These are phyloP conservation scores for Ptychodera flava DNA, from an alignment of 35 echinoderm and acorn worm genomes.

Conservation along the genomic window DNA sequence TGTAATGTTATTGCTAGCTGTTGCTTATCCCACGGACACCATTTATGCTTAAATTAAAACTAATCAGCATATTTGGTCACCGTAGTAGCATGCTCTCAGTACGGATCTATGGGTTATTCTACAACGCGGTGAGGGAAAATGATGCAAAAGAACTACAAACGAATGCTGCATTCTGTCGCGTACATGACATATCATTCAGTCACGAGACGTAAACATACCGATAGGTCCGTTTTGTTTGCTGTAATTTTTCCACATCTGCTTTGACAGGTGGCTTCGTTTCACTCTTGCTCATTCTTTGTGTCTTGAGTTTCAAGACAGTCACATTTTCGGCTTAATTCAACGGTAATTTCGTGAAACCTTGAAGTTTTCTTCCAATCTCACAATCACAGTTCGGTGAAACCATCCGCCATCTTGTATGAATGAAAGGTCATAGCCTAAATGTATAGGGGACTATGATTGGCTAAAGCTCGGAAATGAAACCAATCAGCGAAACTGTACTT, in stretches of 20 bases:
- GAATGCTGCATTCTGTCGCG: too few species aligned
- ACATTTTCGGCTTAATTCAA: background rate
- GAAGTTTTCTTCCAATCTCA: background rate
- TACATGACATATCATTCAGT: too few species aligned
- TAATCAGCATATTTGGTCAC: too few species aligned
- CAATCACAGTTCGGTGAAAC: background rate
- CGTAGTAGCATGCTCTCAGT: too few species aligned
- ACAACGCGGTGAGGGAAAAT: too few species aligned
- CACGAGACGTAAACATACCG: background rate
- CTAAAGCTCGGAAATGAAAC: too few species aligned
- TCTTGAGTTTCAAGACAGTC: background rate
- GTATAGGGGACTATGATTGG: background rate
- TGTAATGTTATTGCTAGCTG: too few species aligned
- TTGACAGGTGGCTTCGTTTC: background rate
- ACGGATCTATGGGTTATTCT: too few species aligned
- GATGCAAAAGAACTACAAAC: too few species aligned
- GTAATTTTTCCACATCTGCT: background rate
- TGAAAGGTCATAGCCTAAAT: background rate
- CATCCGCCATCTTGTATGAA: background rate
- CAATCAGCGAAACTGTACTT: too few species aligned
- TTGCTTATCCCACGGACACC: too few species aligned
- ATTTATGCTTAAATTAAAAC: too few species aligned
- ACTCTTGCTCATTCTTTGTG: background rate
- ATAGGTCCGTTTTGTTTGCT: background rate
- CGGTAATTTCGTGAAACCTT: background rate